Base-by-base conservation (phyloP, 2,888 invertebrate species). In the Hofmannophila pseudospretella region DNA sequence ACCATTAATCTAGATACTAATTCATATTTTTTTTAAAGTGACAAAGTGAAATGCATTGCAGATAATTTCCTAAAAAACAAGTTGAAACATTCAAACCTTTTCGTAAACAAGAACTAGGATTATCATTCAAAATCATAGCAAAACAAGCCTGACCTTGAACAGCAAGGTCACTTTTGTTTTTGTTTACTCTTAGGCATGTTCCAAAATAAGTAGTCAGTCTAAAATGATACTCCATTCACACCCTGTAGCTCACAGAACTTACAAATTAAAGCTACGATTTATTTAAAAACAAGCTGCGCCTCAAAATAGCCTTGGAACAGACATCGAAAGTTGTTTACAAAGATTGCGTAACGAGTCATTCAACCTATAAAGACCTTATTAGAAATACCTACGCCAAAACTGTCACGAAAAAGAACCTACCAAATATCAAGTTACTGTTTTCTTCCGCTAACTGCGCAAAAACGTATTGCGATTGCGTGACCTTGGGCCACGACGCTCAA, bases 321-420 rank as follows among this genome's bases (percentile, higher is more conserved):
- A 4, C 9, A 59, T 58, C 55, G 77, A 79, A 77, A 82, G 79
- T 78, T 80, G 84, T 80, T 80, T 77, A 77, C 68, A 54, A 54
- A n/a, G 49, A 49, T 81, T 80, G 56, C 69, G 60, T 69, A 80
- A 81, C 39, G 41, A 53, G 66, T 66, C 65, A 67, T 68, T 71
- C 66, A 69, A 71, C 69, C 55, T 50, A 9, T 36, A 39, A 41
- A 33, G 36, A 22, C 32, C 32, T 33, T 30, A 23, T 30, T 12
- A 7, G n/a, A 11, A n/a, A 10, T 1, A 2, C 4, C 10, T 45
- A 47, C 34, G 34, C 26, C 41, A 54, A 49, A 26, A 33, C 34
- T 14, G 8, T 31, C 38, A 54, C 51, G 52, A 44, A 29, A 36
- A 39, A 40, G 8, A 12, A 33, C 36, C 32, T 27, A 34, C 22